Percentiles rank a stretch among this genome's conserved stretches.
phyloP scores from a whole-genome alignment of 2,888 invertebrate species.

The Hetaerina titia region DNA sequence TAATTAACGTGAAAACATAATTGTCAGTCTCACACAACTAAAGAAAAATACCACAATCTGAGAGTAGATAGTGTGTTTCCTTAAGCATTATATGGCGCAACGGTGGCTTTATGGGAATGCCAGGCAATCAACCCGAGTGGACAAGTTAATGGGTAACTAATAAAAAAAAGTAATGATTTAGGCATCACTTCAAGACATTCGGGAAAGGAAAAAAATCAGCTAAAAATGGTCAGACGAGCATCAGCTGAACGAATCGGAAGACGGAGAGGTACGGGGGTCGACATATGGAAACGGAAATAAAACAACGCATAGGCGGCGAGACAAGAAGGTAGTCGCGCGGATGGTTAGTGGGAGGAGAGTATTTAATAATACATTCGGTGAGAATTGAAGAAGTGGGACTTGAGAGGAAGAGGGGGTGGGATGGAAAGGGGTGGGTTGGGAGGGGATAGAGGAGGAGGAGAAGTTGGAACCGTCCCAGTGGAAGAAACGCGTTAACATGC shows the following conservation, averaged over 20 bases:
- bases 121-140: background rate
- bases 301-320: constrained; percentile 1
- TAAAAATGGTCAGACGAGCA: background rate
- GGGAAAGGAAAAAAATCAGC: constrained; percentile 6
- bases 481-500: constrained; percentile 67
- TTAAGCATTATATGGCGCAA: background rate
- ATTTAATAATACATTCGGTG: constrained; percentile 63
- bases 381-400: constrained; percentile 58
- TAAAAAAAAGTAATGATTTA: background rate
- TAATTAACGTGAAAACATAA: background rate
- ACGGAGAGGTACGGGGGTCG: background rate
- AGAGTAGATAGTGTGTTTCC: background rate
- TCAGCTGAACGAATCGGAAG: background rate
- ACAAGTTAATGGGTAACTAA: background rate
- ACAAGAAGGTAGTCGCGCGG: background rate
- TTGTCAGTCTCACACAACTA: background rate
- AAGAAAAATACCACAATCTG: background rate
- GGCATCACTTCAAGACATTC: background rate
- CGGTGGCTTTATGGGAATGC: background rate
- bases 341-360: background rate
- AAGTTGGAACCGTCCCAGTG: constrained; percentile 64
- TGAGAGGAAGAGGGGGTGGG: background rate
- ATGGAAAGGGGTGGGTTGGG: background rate
- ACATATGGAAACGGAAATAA: constrained; percentile 36
- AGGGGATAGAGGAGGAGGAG: background rate